phyloP scores from a whole-genome alignment of 2,888 invertebrate species.

The Creontiades dilutus region DNA sequence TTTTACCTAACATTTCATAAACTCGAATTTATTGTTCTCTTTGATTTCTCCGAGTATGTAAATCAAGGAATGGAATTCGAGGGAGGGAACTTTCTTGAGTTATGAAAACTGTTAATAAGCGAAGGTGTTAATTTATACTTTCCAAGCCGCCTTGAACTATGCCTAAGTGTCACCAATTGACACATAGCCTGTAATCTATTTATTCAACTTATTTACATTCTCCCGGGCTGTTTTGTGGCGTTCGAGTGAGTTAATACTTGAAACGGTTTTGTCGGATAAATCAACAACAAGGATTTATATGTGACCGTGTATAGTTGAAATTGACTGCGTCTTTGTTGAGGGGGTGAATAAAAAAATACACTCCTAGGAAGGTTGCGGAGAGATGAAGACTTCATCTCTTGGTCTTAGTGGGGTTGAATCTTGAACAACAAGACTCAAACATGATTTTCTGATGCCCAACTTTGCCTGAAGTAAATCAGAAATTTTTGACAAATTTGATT shows the following conservation, averaged over 20 bases:
- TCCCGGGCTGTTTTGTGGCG: neutral
- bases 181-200: slow-evolving; percentile 58
- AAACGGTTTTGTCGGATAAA: neutral
- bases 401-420: too few species aligned
- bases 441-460: too few species aligned
- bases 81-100: slow-evolving; percentile 23
- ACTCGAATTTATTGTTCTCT: slow-evolving; percentile 24
- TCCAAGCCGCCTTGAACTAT: slow-evolving; percentile 35
- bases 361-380: too few species aligned
- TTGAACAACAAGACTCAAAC: too few species aligned
- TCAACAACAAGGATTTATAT: neutral
- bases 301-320: too few species aligned
- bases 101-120: slow-evolving; percentile 61
- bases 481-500: too few species aligned
- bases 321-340: too few species aligned
- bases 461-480: too few species aligned
- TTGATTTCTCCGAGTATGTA: slow-evolving; percentile 35
- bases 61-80: slow-evolving; percentile 40
- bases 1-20: neutral
- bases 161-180: slow-evolving; percentile 53
- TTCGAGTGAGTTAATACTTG: neutral
- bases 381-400: too few species aligned
- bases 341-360: too few species aligned
- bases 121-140: slow-evolving; percentile 58
- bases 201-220: slow-evolving; percentile 57